Base-by-base conservation (phyloP, 2,113 vertebrate species). In the Hemibagrus wyckioides region DNA sequence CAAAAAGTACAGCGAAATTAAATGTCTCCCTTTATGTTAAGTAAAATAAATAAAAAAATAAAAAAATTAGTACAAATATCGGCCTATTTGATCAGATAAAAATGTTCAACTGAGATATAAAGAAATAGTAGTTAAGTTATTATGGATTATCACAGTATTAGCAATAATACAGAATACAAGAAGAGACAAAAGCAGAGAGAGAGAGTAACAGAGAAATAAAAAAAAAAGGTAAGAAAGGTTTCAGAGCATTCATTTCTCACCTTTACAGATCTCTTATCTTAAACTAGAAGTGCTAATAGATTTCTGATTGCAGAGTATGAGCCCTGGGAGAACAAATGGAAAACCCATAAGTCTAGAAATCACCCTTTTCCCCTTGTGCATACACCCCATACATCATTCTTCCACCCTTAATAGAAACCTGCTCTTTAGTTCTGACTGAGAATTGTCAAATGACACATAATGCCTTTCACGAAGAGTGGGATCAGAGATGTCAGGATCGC, bases 361-460 rank as follows among this genome's bases (percentile, higher is more conserved):
- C 17, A 86, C 84, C 63, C 69, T 50, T 85, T 85, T 28, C 11
- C 56, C 39, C 56, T 65, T 50, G 44, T 44, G 75, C 56, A 33
- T 36, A 50, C 63, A 28, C 6, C 48, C 7, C 3, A 1, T 52
- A 5, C 52, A 57, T 57, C 5, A 5, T 41, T 59, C 28, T 44
- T 76, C 56, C 13, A 59, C 25, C 39, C 54, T n/a, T 76, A 85
- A 85, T 76, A 61, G 54, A 85, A 85, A 77, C 25, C 63, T 71
- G 30, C 28, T 52, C n/a, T 69, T 84, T 56, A 71, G 9, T 79
- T 54, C 75, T 19, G 48, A 54, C 75, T 52, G 75, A 79, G 48
- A 79, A 79, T 28, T 79, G 28, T 79, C 75, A 50, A 14, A 28
- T 44, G 41, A 25, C 23, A 28, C 39, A 76, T 76, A 76, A 6